Base-by-base conservation (phyloP, 2,888 invertebrate genomes). In the Aspidiotus destructor region DNA sequence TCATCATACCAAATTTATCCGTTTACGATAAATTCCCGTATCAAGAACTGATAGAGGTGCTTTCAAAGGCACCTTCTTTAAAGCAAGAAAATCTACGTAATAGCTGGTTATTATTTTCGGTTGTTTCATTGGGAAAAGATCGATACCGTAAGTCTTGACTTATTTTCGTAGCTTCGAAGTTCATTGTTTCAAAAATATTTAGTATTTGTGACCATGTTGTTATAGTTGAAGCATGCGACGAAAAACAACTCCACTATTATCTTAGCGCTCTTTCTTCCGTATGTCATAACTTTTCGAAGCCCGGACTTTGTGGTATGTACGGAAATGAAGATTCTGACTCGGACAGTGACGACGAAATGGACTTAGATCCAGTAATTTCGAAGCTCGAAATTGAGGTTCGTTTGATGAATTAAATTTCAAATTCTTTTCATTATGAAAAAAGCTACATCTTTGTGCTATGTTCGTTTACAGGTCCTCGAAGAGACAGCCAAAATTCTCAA, bases 1-100 rank as follows among this genome's bases (percentile, higher is more conserved):
- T 83, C 73, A 77, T 90, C 48, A 78, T 92, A 72, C 89, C 90
- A 13, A 85, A 85, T 8, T 76, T 92, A 70, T 80, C 83, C 2
- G 76, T 77, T 48, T 76, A 77, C 42, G 71, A 74, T 52, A 75
- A 77, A 60, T 80, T 83, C 71, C 82, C 82, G 1, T 82, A 41
- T 48, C 58, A 54, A 42, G 42, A 55, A 28, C n/a, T 69, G 41
- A 67, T 67, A 9, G 42, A 28, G 8, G 11, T 57, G 10, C 6
- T 58, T 7, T 28, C 60, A 28, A 67, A 60, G 9, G 11, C 40
- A 40, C 28, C 67, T 11, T 57, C 57, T 15, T 13, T 52, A 6
- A 58, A 48, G 15, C 40, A 52, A 15, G 67, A 67, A 58, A 42
- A 67, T 48, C 60, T 60, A 13, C 48, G 44, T 17, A 67, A 42